A percentile compares a stretch with the other conserved stretches of the same genome.
phyloP scores from a whole-genome alignment of 1,140 invertebrate species.

The Drosophila ficusphila region DNA sequence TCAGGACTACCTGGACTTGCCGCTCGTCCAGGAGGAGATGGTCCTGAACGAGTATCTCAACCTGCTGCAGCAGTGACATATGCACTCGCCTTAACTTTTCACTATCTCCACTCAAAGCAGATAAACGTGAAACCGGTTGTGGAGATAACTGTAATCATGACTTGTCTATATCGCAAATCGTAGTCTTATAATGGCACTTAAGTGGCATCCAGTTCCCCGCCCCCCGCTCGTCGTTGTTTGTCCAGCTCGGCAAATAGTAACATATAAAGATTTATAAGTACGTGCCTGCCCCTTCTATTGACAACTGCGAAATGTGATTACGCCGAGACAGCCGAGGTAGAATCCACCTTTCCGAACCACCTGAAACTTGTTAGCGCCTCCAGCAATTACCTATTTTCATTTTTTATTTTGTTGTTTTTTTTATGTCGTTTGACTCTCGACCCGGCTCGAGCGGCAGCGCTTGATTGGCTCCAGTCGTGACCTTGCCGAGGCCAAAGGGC shows the following conservation, averaged over 20 bases:
- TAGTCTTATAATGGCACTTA: constrained; percentile 59
- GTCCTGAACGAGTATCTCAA: constrained; percentile 87
- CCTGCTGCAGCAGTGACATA: constrained; percentile 84
- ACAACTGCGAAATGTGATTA: constrained; percentile 48
- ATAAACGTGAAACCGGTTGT: constrained; percentile 43
- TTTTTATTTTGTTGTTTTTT: constrained; percentile 18
- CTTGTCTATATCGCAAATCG: constrained; percentile 65
- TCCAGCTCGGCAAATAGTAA: constrained; percentile 36
- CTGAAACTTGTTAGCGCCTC: constrained; percentile 32
- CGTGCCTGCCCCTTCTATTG: constrained; percentile 34
- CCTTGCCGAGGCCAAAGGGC: constrained; percentile 26
- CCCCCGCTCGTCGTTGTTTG: constrained; percentile 17
- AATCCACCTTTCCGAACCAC: constrained; percentile 3
- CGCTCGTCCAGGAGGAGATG: constrained; percentile 86
- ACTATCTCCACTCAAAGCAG: not conserved
- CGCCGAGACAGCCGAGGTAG: constrained; percentile 1
- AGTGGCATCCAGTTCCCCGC: constrained; percentile 36
- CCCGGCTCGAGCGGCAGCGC: constrained; percentile 2
- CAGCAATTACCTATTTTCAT: constrained; percentile 17
- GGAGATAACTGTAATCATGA: constrained; percentile 71
- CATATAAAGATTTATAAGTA: constrained; percentile 27
- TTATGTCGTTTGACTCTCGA: constrained; percentile 17
- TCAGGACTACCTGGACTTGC: constrained; percentile 87
- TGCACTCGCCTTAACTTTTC: not conserved
- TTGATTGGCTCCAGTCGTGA: constrained; percentile 22